phyloP scores from a whole-genome alignment of 2,113 vertebrate species.

The Cyanoramphus novaezelandiae region DNA sequence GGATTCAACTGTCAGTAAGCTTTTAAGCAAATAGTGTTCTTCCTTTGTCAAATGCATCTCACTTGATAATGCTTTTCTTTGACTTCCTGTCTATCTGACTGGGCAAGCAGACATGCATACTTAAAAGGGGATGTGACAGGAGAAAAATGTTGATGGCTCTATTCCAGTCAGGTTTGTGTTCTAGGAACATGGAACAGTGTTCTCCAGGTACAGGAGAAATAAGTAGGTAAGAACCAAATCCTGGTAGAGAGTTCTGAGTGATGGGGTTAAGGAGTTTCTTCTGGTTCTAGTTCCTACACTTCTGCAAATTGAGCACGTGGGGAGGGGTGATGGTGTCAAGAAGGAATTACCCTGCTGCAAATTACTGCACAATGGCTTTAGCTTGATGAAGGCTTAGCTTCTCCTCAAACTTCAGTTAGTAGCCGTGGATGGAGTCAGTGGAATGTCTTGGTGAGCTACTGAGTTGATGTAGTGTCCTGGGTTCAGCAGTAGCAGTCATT shows the following conservation, averaged over 20 bases:
- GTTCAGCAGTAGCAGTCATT: too few species aligned
- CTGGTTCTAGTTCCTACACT: neutral
- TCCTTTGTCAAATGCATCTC: neutral
- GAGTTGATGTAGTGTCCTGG: neutral
- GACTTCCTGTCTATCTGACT: neutral
- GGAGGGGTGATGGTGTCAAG: neutral
- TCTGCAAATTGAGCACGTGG: neutral
- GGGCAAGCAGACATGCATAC: neutral
- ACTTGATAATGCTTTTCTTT: neutral
- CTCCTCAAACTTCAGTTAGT: neutral
- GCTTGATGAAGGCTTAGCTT: neutral
- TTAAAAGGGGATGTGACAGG: neutral
- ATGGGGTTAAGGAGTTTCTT: neutral
- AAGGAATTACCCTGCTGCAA: neutral
- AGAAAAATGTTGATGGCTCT: neutral
- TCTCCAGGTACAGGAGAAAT: neutral
- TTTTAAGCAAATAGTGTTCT: neutral
- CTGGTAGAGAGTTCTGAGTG: neutral
- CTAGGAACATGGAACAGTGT: neutral
- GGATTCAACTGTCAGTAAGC: neutral
- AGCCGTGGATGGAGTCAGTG: neutral
- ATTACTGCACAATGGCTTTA: accelerated
- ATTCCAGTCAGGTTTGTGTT: neutral
- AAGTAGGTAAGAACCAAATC: neutral
- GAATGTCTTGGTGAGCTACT: neutral